Percentiles rank a stretch among this genome's conserved stretches.
Conservation (phyloP, 2,113 vertebrate species). For the Clinocottus analis region DNA sequence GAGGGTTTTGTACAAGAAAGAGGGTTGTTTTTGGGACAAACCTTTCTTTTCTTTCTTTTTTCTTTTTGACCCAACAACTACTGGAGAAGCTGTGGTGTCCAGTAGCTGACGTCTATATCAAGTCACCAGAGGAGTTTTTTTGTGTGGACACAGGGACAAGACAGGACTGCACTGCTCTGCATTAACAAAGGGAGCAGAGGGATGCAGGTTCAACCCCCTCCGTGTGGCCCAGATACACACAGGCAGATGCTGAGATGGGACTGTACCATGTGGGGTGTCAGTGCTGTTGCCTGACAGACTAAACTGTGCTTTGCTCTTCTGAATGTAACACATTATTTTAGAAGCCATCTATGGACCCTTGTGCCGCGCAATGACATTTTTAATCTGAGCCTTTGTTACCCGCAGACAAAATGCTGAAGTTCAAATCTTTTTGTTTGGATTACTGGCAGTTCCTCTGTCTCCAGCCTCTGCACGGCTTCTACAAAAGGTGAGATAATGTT, state of each 20-base stretch:
- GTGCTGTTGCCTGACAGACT: constrained; percentile 1
- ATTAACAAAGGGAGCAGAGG: constrained; percentile 47
- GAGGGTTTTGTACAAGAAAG: not conserved
- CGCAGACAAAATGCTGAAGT: constrained; percentile 89
- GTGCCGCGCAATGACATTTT: constrained; percentile 16
- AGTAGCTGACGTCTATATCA: constrained; percentile 39
- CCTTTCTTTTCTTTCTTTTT: not conserved
- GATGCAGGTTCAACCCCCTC: constrained; percentile 71
- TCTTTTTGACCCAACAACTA: not conserved
- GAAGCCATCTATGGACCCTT: not conserved
- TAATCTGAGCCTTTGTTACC: constrained; percentile 2
- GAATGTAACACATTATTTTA: not conserved
- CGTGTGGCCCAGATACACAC: constrained; percentile 19
- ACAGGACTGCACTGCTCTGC: constrained; percentile 8
- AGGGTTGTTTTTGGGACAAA: constrained; percentile 13
- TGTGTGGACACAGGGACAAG: not conserved
- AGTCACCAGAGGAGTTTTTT: not conserved
- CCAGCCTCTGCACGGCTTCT: constrained; percentile 92
- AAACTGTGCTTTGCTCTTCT: constrained; percentile 28
- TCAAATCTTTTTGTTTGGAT: constrained; percentile 98
- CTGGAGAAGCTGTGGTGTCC: constrained; percentile 17
- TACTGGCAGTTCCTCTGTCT: constrained; percentile 98
- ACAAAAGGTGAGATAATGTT: constrained; percentile 88
- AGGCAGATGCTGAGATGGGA: constrained; percentile 75
- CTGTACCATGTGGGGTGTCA: constrained; percentile 70